Evolutionary conservation across 2,113 vertebrate genomes (phyloP).

Genomic region (Rhea americana): DNA sequence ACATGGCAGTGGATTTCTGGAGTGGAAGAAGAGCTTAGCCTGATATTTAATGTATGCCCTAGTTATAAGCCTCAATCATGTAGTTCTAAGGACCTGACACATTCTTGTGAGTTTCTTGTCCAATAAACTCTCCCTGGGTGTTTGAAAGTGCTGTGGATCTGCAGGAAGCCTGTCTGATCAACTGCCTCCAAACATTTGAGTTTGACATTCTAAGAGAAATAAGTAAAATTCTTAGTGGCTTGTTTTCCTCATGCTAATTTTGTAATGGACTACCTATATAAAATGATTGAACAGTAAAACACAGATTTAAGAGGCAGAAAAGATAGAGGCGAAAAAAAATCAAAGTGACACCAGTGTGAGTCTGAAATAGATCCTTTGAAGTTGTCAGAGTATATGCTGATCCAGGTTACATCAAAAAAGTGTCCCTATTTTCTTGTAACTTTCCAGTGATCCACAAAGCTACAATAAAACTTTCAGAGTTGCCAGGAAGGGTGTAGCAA

Average conservation of each 20-base stretch:
- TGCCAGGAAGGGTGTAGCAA: neutral
- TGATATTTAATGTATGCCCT: conserved; percentile 9
- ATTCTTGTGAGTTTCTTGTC: neutral
- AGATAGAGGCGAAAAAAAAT: neutral
- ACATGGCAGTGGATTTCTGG: neutral
- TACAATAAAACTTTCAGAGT: neutral
- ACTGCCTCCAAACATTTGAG: neutral
- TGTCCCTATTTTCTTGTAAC: neutral
- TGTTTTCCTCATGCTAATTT: neutral
- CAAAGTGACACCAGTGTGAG: neutral
- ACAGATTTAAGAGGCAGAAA: neutral
- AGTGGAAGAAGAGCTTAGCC: neutral
- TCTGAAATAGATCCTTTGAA: neutral
- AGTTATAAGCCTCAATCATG: neutral
- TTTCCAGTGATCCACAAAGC: neutral
- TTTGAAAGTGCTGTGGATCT: neutral
- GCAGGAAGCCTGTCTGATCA: neutral
- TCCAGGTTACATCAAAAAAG: neutral
- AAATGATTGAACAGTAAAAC: neutral
- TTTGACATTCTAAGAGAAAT: neutral
- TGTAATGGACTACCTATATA: neutral
- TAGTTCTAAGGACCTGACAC: neutral
- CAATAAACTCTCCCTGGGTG: neutral
- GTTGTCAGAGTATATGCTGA: neutral
- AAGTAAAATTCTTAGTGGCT: neutral